Evolutionary conservation across 2,888 invertebrate genomes (phyloP).

Genomic region (Lasioglossum villosulum): DNA sequence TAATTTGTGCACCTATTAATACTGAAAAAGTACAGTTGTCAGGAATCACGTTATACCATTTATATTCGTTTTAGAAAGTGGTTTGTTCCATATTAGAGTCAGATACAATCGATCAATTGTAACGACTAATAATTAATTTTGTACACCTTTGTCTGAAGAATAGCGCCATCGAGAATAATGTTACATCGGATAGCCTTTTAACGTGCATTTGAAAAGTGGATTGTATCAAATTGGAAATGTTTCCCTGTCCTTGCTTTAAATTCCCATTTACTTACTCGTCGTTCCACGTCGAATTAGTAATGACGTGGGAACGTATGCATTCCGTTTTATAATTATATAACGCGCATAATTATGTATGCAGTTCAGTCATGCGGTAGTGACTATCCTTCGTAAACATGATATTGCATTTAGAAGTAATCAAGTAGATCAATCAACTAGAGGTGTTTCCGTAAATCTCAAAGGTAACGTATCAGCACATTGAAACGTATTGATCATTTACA

Average conservation of each 20-base stretch:
- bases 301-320: background rate
- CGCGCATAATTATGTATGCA: background rate
- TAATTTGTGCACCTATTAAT: conserved; percentile 10
- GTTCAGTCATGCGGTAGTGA: background rate
- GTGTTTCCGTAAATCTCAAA: background rate
- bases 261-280: background rate
- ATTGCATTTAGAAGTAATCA: background rate
- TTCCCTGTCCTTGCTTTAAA: background rate
- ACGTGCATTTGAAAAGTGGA: background rate
- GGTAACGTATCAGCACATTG: background rate
- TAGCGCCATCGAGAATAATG: background rate
- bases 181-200: background rate
- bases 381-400: background rate
- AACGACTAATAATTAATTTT: conserved; percentile 5
- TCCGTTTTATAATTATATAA: background rate
- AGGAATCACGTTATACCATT: background rate
- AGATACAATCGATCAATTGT: no score
- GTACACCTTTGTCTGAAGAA: background rate
- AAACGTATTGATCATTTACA: background rate
- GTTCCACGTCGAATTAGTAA: background rate
- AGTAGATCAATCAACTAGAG: background rate
- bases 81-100: background rate
- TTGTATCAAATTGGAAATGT: background rate
- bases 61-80: background rate
- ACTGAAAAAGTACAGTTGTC: background rate